Conservation (phyloP, 1,140 invertebrate genomes). For the Drosophila subobscura region DNA sequence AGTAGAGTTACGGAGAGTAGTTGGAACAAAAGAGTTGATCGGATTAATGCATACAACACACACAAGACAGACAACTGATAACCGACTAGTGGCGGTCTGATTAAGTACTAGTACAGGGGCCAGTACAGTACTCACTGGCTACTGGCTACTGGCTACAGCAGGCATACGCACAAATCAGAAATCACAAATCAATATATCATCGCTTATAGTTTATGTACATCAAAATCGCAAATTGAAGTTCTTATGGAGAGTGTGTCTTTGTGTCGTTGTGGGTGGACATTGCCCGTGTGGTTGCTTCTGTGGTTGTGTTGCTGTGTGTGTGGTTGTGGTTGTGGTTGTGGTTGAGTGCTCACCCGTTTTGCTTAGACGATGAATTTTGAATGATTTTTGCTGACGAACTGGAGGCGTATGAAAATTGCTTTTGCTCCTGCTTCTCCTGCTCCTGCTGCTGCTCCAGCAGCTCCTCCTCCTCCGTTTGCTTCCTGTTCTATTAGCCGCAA, state of each 20-base stretch:
- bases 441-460: constrained; percentile 6
- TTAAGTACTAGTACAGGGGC: no score
- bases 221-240: constrained; percentile 39
- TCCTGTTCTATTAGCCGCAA: constrained; percentile 43
- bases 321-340: constrained; percentile 18
- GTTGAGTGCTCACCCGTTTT: constrained; percentile 74
- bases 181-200: constrained; percentile 20
- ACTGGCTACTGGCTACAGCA: constrained; percentile 58
- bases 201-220: constrained; percentile 57
- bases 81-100: no score
- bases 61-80: no score
- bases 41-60: no score
- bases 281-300: not conserved
- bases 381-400: constrained; percentile 66
- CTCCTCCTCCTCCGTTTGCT: constrained; percentile 17
- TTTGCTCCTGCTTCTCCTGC: constrained; percentile 11
- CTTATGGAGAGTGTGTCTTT: not conserved
- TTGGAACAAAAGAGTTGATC: no score
- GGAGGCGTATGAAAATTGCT: constrained; percentile 53
- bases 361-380: constrained; percentile 83
- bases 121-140: constrained; percentile 25
- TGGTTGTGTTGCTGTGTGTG: constrained; percentile 15
- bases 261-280: constrained; percentile 2
- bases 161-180: constrained; percentile 69
- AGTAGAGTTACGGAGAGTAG: no score